Evolutionary conservation across 2,113 vertebrate genomes (phyloP).

Genomic region (Ochotona curzoniae): DNA sequence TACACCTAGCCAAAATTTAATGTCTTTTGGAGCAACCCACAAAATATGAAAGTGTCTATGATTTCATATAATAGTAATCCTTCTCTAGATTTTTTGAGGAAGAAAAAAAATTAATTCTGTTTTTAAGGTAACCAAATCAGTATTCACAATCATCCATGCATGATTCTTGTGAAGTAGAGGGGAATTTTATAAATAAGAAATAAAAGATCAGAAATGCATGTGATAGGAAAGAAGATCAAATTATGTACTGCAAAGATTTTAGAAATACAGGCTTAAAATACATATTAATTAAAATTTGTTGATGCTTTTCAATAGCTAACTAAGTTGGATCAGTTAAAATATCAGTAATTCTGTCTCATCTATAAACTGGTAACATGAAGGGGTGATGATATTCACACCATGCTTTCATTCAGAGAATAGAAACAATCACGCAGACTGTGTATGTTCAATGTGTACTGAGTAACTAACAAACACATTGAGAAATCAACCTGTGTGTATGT

Average conservation of each 20-base stretch:
- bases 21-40: background rate
- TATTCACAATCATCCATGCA: slow-evolving; percentile 12
- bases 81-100: slow-evolving; percentile 12
- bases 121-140: slow-evolving; percentile 33
- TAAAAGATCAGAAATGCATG: background rate
- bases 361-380: background rate
- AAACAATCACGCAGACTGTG: background rate
- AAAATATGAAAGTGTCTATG: slow-evolving; percentile 51
- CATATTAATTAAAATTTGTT: background rate
- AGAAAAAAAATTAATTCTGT: background rate
- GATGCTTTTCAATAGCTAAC: background rate
- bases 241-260: background rate
- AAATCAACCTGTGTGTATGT: background rate
- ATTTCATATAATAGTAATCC: slow-evolving; percentile 26
- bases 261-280: background rate
- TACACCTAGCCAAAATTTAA: background rate
- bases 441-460: background rate
- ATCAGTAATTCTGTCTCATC: background rate
- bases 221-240: background rate
- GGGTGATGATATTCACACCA: background rate
- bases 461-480: background rate
- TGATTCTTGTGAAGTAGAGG: slow-evolving; percentile 63
- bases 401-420: slow-evolving; percentile 28
- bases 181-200: slow-evolving; percentile 64
- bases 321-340: background rate